A percentile compares a stretch with the other conserved stretches of the same genome.
These are phyloP conservation scores for Zaprionus africanus DNA, from an alignment of 1,140 invertebrate genomes.

Conservation along the genomic window DNA sequence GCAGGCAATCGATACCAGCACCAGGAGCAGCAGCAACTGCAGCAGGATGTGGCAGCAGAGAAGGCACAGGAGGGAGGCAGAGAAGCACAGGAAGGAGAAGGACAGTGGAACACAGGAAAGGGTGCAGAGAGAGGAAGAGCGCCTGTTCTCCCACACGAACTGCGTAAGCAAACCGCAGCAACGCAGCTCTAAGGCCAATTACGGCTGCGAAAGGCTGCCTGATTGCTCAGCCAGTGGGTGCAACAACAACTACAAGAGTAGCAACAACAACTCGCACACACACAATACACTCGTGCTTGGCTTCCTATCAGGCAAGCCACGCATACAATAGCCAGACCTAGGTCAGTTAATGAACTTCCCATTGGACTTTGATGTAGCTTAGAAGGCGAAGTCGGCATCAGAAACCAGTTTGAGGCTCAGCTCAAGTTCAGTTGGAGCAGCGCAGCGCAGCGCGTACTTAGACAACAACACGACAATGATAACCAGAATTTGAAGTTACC, in stretches of 20 bases:
- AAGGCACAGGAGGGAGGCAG: neutral
- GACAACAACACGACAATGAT: slow-evolving; percentile 31
- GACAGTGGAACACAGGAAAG: too few species aligned
- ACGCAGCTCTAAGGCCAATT: slow-evolving; percentile 9
- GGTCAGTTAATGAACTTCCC: slow-evolving; percentile 72
- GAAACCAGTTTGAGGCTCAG: slow-evolving; percentile 61
- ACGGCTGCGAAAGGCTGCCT: neutral
- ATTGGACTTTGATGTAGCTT: slow-evolving; percentile 50
- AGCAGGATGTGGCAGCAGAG: neutral
- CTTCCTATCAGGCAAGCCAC: slow-evolving; percentile 50
- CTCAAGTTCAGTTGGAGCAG: slow-evolving; percentile 65
- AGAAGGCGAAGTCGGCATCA: slow-evolving; percentile 52
- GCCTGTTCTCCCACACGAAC: neutral
- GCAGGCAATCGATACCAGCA: slow-evolving; percentile 9
- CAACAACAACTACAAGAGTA: neutral
- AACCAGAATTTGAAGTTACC: slow-evolving; percentile 50
- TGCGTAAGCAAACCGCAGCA: neutral
- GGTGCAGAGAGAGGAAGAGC: neutral
- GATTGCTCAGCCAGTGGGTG: slow-evolving; percentile 9
- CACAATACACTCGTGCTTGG: slow-evolving; percentile 23
- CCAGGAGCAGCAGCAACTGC: neutral
- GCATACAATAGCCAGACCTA: slow-evolving; percentile 43
- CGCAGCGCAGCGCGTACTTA: neutral
- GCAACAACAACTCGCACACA: neutral
- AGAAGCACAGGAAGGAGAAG: neutral